A percentile compares a stretch with the other conserved stretches of the same genome.
phyloP scores from a whole-genome alignment of 2,113 vertebrate genomes.

The Pleuronectes platessa region DNA sequence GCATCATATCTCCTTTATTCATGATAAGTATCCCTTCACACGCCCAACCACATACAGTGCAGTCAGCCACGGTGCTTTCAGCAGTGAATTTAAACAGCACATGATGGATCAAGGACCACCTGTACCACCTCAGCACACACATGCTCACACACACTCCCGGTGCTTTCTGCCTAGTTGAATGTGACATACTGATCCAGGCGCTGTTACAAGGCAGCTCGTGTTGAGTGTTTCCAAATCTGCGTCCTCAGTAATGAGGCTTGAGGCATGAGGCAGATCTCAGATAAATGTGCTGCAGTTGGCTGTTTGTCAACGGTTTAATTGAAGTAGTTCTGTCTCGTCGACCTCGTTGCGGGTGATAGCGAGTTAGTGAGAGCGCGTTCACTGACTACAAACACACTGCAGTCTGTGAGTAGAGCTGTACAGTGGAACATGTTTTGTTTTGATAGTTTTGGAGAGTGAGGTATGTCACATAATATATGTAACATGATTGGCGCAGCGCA shows the following conservation, averaged over 20 bases:
- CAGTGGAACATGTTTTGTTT: neutral
- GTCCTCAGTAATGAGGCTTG: slow-evolving; percentile 21
- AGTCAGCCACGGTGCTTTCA: slow-evolving; percentile 26
- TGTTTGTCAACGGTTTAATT: slow-evolving; percentile 33
- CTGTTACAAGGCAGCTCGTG: slow-evolving; percentile 4
- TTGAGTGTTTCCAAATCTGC: slow-evolving; percentile 61
- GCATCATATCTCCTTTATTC: too few relatives aligned
- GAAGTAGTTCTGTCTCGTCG: slow-evolving; percentile 24
- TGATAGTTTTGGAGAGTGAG: neutral
- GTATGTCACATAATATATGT: too few relatives aligned
- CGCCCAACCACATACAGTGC: too few relatives aligned
- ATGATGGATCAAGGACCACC: slow-evolving; percentile 53
- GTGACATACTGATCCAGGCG: slow-evolving; percentile 11
- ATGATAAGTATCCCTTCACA: too few relatives aligned
- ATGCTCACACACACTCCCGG: neutral
- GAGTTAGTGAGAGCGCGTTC: slow-evolving; percentile 18
- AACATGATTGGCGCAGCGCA: too few relatives aligned
- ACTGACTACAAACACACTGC: neutral
- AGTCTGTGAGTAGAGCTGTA: neutral
- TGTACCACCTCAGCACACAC: neutral
- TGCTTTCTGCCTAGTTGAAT: slow-evolving; percentile 14
- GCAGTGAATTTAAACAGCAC: slow-evolving; percentile 41
- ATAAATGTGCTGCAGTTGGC: slow-evolving; percentile 49
- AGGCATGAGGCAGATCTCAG: slow-evolving; percentile 1
- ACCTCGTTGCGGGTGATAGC: slow-evolving; percentile 21